These are phyloP conservation scores for Callopanchax toddi DNA, from an alignment of 2,113 vertebrate genomes.

Conservation along the genomic window DNA sequence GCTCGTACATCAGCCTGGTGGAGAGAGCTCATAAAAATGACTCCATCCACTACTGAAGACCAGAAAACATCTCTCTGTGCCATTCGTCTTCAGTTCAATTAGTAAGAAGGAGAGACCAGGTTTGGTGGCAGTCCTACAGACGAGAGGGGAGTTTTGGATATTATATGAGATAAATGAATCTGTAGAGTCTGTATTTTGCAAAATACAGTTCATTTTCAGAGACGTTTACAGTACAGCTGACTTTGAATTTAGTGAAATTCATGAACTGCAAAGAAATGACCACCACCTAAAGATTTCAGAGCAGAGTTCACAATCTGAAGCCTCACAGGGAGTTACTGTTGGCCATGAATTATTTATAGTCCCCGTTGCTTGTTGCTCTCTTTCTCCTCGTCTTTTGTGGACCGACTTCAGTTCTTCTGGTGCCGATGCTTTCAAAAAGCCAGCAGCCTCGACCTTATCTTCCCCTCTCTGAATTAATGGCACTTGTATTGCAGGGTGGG, in stretches of 20 bases:
- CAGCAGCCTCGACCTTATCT: conserved; percentile 51
- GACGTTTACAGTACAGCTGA: conserved; percentile 3
- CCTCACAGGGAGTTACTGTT: conserved; percentile 42
- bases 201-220: not conserved
- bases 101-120: conserved; percentile 1
- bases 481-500: conserved; percentile 35
- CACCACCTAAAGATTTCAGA: conserved; percentile 44
- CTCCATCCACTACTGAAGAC: conserved; percentile 24
- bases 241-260: conserved; percentile 1
- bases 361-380: conserved; percentile 44
- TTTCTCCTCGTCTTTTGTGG: conserved; percentile 37
- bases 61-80: conserved; percentile 23
- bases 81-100: conserved; percentile 17
- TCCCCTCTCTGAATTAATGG: conserved; percentile 35
- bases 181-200: not conserved
- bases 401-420: conserved; percentile 32
- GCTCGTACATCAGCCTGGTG: conserved; percentile 26
- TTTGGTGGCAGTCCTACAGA: conserved; percentile 1
- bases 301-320: conserved; percentile 34
- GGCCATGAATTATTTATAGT: conserved; percentile 62
- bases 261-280: conserved; percentile 8
- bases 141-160: not conserved
- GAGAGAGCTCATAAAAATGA: conserved; percentile 48
- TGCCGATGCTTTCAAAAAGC: conserved; percentile 42
- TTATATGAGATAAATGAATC: not conserved